Base-by-base conservation (phyloP, 1,140 invertebrate species). In the Laupala kohalensis region DNA sequence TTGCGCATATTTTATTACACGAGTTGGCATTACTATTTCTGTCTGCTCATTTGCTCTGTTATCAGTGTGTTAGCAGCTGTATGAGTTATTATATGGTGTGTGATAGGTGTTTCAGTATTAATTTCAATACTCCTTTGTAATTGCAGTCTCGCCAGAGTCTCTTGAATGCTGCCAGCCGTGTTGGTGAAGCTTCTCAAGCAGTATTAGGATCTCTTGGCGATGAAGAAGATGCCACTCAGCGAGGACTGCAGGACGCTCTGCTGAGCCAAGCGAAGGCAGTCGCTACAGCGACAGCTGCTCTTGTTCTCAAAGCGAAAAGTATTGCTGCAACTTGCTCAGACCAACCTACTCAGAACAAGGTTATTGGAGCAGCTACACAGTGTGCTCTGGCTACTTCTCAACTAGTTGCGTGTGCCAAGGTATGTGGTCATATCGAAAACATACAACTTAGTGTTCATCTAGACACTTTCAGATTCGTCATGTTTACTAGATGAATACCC, bases 321-420 rank as follows among this genome's bases (percentile, higher is more conserved):
- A 92, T 96, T 67, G 94, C 97, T 0, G 90, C 92, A 6, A 93
- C 91, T 67, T 95, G 95, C 77, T 86, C 88, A 12, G 87, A 89
- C 75, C 88, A 91, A 71, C 85, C 87, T 64, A 87, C 86, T 0
- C 89, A 92, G 77, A 97, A 98, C 81, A 86, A 88, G 75, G 94
- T 99, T 3, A 98, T 99, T 75, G 90, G 90, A 12, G 92, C 94
- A 0, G 97, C 97, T 0, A 98, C 96, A 0, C 91, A 98, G 80
- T 97, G 96, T 81, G 97, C 97, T 0, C 83, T 99, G 27, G 94
- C 96, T 1, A 99, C 97, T 0, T 98, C 95, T 29, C 97, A 99
- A 79, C 83, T 99, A 1, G 96, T 99, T 0, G 96, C 97, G 0
- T 98, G 96, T 79, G 94, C 97, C 13, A 98, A 98, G 84, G 91